These are phyloP conservation scores for Armadillidium nasatum DNA, from an alignment of 1,140 invertebrate genomes.

Conservation along the genomic window DNA sequence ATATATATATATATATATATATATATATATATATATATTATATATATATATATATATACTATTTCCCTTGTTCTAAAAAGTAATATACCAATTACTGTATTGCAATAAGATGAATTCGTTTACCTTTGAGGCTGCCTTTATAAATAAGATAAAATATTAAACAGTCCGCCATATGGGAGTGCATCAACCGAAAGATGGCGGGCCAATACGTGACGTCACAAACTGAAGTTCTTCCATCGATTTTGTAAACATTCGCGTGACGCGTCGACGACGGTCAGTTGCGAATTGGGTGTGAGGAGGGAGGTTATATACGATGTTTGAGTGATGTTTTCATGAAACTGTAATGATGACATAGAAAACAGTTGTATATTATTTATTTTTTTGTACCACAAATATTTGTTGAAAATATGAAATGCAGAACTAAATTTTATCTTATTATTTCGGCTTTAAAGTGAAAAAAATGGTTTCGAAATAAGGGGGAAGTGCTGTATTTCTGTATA, in stretches of 20 bases:
- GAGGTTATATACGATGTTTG: background rate
- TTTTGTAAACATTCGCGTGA: conserved; percentile 10
- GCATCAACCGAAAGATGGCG: conserved; percentile 8
- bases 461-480: background rate
- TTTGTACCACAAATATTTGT: background rate
- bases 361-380: background rate
- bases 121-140: background rate
- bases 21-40: too few species aligned
- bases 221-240: background rate
- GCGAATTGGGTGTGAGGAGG: conserved; percentile 1
- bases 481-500: too few species aligned
- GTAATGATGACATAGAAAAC: background rate
- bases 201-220: conserved; percentile 4
- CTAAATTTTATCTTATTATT: background rate
- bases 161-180: background rate
- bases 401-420: conserved; percentile 5
- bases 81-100: too few species aligned
- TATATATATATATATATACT: too few species aligned
- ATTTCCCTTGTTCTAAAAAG: too few species aligned
- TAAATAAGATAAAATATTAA: background rate
- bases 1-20: too few species aligned
- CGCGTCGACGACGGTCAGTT: conserved; percentile 7
- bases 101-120: too few species aligned
- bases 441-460: background rate
- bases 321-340: conserved; percentile 4